Evolutionary conservation across 2,888 invertebrate species (phyloP), one percentile per base, ranked within the genome.

Genomic region (Acholoe squamosa): DNA sequence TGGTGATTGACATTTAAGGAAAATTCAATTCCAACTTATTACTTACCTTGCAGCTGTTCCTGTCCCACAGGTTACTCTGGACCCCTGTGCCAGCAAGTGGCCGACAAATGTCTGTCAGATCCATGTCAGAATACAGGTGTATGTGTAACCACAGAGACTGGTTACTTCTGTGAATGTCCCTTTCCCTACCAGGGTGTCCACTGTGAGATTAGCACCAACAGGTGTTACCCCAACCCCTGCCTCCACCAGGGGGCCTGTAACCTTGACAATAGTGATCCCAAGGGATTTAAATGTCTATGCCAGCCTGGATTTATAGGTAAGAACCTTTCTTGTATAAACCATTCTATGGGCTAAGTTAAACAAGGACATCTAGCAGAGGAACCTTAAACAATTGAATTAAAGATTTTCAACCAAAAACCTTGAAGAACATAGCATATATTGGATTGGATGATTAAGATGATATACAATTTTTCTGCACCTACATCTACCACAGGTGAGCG

Each of bases 91-190:
- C 98, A 98, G 94, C 96, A 97, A 0, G 97, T 98, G 94, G 98
- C 98, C 86, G 98, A 99, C 95, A 98, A 98, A 95, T 99, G 99
- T 95, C 97, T 97, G 90, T 98, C 98, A 0, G 98, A 98, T 96
- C 98, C 98, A 0, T 99, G 99, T 94, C 98, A 98, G 94, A 99
- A 99, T 93, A 98, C 98, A 0, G 98, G 92, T 10, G 92, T 92
- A 0, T 94, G 94, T 91, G 28, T 34, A 7, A 54, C 31, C 16
- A 31, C 54, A 61, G 84, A 28, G n/a, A 14, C 25, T 19, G 91
- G 92, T 84, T 98, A 97, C 96, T 97, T 97, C 93, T 99, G 99
- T 94, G 96, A 97, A 71, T 98, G 98, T 95, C 97, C 97, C 94
- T 96, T 97, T 43, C 97, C 98, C 90, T 98, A 97, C 96, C 96